Percentiles rank a stretch among this genome's conserved stretches.
Evolutionary conservation across 2,113 vertebrate genomes (phyloP).

Genomic region (Grus americana): DNA sequence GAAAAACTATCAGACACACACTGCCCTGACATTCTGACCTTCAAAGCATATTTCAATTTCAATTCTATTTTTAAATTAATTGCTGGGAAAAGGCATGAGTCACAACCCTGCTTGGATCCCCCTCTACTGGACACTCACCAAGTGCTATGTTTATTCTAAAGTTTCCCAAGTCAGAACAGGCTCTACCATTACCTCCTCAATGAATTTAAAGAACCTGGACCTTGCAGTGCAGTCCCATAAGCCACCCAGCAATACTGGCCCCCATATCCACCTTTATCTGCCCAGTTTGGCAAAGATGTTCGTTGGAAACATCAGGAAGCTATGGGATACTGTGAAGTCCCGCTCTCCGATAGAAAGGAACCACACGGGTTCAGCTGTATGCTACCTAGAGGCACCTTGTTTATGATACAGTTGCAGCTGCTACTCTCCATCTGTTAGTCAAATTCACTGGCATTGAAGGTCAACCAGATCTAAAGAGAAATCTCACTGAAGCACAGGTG

Average conservation of each 20-base stretch:
- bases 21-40: slow-evolving; percentile 14
- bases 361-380: background rate
- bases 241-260: background rate
- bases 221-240: background rate
- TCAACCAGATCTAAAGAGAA: background rate
- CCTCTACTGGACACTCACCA: slow-evolving; percentile 45
- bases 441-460: background rate
- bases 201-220: background rate
- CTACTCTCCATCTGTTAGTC: background rate
- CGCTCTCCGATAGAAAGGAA: background rate
- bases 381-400: background rate
- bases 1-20: background rate
- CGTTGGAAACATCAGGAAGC: background rate
- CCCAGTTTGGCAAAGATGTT: background rate
- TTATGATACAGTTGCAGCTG: background rate
- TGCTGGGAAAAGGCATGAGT: slow-evolving; percentile 63
- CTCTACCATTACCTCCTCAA: background rate
- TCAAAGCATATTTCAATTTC: slow-evolving; percentile 35
- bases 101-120: background rate
- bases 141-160: background rate
- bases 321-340: background rate
- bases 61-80: slow-evolving; percentile 61
- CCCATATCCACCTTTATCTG: background rate
- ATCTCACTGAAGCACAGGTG: background rate
- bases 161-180: background rate